Percentiles rank a stretch among this genome's conserved stretches.
Conservation (phyloP, 1,140 invertebrate genomes). For the Schlechtendalia chinensis region DNA sequence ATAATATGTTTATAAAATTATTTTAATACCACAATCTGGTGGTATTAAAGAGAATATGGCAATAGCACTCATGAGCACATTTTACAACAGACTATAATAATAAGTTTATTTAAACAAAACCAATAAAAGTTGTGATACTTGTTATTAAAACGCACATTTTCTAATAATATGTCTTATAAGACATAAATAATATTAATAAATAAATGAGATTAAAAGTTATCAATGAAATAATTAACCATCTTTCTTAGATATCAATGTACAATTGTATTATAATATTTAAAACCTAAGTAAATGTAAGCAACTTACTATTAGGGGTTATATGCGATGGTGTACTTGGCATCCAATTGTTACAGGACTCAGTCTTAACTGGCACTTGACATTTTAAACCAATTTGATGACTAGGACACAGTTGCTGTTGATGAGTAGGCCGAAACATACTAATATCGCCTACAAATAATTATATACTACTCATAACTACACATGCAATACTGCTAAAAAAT, state of each 20-base stretch:
- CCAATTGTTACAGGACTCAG: conserved; percentile 44
- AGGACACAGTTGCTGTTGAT: conserved; percentile 27
- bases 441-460: conserved; percentile 49
- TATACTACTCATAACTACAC: conserved; percentile 47
- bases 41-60: neutral
- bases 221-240: neutral
- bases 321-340: conserved; percentile 40
- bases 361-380: conserved; percentile 45
- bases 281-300: conserved; percentile 6
- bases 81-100: no score
- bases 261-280: neutral
- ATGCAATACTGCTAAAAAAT: conserved; percentile 24
- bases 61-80: neutral
- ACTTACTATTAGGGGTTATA: conserved; percentile 47
- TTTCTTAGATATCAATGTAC: no score
- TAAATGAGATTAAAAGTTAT: no score
- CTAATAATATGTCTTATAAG: no score
- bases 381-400: conserved; percentile 47
- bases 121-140: no score
- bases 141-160: no score
- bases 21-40: neutral
- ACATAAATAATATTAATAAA: no score
- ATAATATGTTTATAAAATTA: neutral
- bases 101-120: no score
- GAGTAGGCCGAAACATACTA: conserved; percentile 43